Evolutionary conservation across 2,888 invertebrate genomes (phyloP).

Genomic region (Chrysina gloriosa): DNA sequence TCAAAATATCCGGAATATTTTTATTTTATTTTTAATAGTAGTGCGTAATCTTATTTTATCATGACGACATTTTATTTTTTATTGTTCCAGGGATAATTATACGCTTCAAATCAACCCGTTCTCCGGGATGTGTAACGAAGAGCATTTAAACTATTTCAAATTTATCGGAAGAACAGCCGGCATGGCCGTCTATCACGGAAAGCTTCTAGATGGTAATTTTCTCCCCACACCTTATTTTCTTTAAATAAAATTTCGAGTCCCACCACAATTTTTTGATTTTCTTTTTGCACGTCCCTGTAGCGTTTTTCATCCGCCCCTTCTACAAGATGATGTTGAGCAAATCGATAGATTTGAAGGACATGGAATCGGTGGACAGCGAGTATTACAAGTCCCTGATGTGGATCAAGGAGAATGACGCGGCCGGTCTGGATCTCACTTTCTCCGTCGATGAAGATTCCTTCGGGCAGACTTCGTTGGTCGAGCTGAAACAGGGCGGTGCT

Average conservation of each 20-base stretch:
- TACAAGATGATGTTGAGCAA: conserved; percentile 99
- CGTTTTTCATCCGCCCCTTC: conserved; percentile 99
- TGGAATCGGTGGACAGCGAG: conserved; percentile 99
- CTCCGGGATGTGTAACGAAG: conserved; percentile 97
- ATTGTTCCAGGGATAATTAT: conserved; percentile 86
- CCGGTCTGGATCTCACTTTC: conserved; percentile 93
- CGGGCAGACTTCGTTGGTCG: conserved; percentile 92
- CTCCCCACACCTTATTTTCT: no score
- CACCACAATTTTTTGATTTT: conserved; percentile 20
- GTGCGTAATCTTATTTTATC: background rate
- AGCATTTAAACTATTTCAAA: conserved; percentile 97
- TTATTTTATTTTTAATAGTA: background rate
- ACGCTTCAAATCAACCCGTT: conserved; percentile 98
- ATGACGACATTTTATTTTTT: background rate
- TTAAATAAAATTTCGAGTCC: no score
- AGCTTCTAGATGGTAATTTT: conserved; percentile 88
- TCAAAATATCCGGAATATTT: no score
- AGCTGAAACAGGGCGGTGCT: conserved; percentile 91
- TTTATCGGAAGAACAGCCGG: conserved; percentile 98
- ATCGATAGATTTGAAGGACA: conserved; percentile 92
- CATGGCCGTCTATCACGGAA: conserved; percentile 99
- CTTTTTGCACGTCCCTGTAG: conserved; percentile 68
- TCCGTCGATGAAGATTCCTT: conserved; percentile 97
- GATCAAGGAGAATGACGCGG: conserved; percentile 97
- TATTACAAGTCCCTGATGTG: conserved; percentile 98